These are phyloP conservation scores for Platycnemis pennipes DNA, from an alignment of 2,888 invertebrate species.

Conservation along the genomic window DNA sequence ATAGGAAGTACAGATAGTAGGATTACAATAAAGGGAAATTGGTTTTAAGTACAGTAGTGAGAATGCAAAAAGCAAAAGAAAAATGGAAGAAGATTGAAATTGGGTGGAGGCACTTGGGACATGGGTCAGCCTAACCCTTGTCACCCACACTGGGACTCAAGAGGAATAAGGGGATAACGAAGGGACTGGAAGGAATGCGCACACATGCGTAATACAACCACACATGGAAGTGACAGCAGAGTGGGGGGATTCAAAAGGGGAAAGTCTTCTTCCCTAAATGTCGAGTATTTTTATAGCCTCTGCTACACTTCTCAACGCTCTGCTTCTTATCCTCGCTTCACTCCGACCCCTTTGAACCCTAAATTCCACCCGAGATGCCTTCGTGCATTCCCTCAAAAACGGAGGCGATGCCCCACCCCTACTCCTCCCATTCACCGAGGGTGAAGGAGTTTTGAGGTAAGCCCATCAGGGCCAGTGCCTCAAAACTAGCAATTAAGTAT, in stretches of 20 bases:
- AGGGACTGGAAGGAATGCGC: not conserved
- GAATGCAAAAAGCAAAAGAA: too few species aligned
- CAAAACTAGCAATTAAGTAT: too few species aligned
- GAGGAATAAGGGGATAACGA: not conserved
- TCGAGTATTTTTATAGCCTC: constrained; percentile 53
- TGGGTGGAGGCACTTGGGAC: not conserved
- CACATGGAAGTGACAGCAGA: not conserved
- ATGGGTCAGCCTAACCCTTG: not conserved
- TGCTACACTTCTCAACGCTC: constrained; percentile 47
- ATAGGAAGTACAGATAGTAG: too few species aligned
- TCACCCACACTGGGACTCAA: not conserved
- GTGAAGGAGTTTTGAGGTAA: not conserved
- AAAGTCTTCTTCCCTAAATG: not conserved
- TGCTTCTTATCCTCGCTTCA: not conserved
- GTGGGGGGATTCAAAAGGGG: not conserved
- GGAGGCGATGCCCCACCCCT: not conserved
- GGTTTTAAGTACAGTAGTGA: too few species aligned
- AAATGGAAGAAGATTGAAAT: not conserved
- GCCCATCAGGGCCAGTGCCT: too few species aligned
- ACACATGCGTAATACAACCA: not conserved
- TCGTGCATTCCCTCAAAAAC: constrained; percentile 11
- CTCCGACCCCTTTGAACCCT: not conserved
- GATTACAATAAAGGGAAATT: too few species aligned
- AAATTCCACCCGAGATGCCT: constrained; percentile 33
- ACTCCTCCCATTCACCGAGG: constrained; percentile 9